Evolutionary conservation across 2,888 invertebrate genomes (phyloP).

Genomic region (Plagiodera versicolora): DNA sequence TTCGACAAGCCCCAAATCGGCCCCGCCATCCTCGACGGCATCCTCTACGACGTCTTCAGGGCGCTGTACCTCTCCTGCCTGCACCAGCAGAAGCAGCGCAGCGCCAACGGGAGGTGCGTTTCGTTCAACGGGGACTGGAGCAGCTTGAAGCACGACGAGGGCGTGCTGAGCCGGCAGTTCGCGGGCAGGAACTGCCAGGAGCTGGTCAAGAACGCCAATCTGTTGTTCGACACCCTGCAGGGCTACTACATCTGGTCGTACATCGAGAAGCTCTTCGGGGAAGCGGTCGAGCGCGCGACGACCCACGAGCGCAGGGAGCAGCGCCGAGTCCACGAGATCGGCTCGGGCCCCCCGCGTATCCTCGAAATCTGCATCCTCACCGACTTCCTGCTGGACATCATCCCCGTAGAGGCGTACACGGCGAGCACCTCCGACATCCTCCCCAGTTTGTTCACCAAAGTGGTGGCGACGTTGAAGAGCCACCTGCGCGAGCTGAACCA

Average conservation of each 20-base stretch:
- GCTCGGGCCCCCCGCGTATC: conserved; percentile 65
- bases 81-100: conserved; percentile 52
- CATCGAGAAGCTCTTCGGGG: conserved; percentile 66
- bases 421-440: conserved; percentile 78
- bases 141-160: conserved; percentile 48
- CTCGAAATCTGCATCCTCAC: conserved; percentile 72
- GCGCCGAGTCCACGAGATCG: conserved; percentile 58
- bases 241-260: conserved; percentile 87
- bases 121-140: conserved; percentile 53
- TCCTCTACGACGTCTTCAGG: conserved; percentile 77
- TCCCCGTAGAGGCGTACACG: conserved; percentile 73
- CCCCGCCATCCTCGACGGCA: conserved; percentile 72
- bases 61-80: conserved; percentile 60
- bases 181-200: conserved; percentile 62
- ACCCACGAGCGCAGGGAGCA: conserved; percentile 45
- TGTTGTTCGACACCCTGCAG: conserved; percentile 80
- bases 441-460: conserved; percentile 72
- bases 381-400: conserved; percentile 74
- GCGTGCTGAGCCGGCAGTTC: conserved; percentile 47
- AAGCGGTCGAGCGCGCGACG: conserved; percentile 47
- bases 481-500: conserved; percentile 61
- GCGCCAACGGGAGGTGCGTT: conserved; percentile 47
- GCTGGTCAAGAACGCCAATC: conserved; percentile 79
- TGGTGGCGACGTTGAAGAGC: conserved; percentile 63
- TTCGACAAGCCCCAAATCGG: conserved; percentile 88